Conservation (phyloP, 1,140 invertebrate species). For the Watersipora subatra region DNA sequence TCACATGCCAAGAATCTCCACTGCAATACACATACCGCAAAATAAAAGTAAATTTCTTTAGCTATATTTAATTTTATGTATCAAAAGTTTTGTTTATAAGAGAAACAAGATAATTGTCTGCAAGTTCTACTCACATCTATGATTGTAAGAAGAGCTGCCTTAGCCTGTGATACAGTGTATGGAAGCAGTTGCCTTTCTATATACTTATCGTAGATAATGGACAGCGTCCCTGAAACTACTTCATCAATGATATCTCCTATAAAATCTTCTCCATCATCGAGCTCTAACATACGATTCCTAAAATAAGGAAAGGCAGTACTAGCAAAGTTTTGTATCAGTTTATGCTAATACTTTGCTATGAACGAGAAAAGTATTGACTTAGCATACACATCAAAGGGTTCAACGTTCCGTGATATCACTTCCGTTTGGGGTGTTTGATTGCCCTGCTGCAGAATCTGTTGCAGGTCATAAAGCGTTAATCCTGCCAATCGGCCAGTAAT, state of each 20-base stretch:
- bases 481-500: no score
- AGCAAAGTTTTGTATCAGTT: not conserved
- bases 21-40: conserved; percentile 22
- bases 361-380: not conserved
- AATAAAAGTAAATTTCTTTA: conserved; percentile 1
- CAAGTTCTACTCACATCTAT: conserved; percentile 29
- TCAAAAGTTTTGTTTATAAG: no score
- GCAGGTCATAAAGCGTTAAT: no score
- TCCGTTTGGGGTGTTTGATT: no score
- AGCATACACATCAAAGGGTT: not conserved
- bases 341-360: not conserved
- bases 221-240: conserved; percentile 20
- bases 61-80: not conserved
- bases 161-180: conserved; percentile 36
- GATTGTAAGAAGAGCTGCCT: conserved; percentile 34
- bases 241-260: conserved; percentile 34
- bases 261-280: conserved; percentile 34
- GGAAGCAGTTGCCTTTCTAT: conserved; percentile 32
- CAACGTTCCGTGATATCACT: no score
- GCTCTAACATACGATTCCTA: conserved; percentile 36
- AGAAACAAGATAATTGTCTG: no score
- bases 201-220: conserved; percentile 31
- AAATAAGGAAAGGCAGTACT: no score
- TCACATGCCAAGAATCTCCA: conserved; percentile 36
- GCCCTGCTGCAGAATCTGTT: no score